Conservation (phyloP, 2,888 invertebrate species). For the Drosophila paramelanica region DNA sequence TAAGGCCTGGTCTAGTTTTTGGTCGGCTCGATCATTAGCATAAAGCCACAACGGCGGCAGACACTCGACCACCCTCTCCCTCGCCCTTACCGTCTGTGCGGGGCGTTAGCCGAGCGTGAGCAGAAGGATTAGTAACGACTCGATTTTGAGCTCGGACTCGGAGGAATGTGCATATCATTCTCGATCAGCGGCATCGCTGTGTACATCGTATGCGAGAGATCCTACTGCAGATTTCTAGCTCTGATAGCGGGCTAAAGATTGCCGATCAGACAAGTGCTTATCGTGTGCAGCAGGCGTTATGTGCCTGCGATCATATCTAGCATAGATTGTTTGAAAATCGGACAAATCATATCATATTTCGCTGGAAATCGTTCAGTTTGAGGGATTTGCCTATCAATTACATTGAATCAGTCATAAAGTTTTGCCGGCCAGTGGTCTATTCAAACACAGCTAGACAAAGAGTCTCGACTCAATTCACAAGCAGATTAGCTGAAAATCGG, state of each 20-base stretch:
- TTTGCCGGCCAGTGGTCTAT: slow-evolving; percentile 4
- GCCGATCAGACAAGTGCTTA: slow-evolving; percentile 76
- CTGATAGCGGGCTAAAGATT: slow-evolving; percentile 54
- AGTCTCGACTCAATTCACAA: slow-evolving; percentile 39
- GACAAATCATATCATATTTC: slow-evolving; percentile 65
- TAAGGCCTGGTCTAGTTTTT: slow-evolving; percentile 67
- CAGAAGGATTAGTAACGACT: slow-evolving; percentile 63
- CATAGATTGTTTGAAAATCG: slow-evolving; percentile 41
- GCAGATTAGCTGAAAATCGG: slow-evolving; percentile 24
- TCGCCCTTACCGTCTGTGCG: slow-evolving; percentile 40
- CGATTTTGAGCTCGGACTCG: slow-evolving; percentile 9
- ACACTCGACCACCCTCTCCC: slow-evolving; percentile 36
- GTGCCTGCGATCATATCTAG: slow-evolving; percentile 42
- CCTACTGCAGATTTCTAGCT: slow-evolving; percentile 40
- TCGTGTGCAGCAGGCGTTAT: slow-evolving; percentile 52
- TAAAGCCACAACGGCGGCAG: slow-evolving; percentile 78
- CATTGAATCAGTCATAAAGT: slow-evolving; percentile 43
- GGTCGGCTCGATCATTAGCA: slow-evolving; percentile 78
- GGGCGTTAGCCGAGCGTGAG: slow-evolving; percentile 72
- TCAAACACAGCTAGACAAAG: slow-evolving; percentile 37
- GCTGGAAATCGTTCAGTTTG: slow-evolving; percentile 52
- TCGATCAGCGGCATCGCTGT: slow-evolving; percentile 53
- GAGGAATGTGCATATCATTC: slow-evolving; percentile 76
- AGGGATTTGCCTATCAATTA: slow-evolving; percentile 69
- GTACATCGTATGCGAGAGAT: slow-evolving; percentile 29